Conservation (phyloP, 2,797 vertebrate genomes). For the Chrosomus eos region DNA sequence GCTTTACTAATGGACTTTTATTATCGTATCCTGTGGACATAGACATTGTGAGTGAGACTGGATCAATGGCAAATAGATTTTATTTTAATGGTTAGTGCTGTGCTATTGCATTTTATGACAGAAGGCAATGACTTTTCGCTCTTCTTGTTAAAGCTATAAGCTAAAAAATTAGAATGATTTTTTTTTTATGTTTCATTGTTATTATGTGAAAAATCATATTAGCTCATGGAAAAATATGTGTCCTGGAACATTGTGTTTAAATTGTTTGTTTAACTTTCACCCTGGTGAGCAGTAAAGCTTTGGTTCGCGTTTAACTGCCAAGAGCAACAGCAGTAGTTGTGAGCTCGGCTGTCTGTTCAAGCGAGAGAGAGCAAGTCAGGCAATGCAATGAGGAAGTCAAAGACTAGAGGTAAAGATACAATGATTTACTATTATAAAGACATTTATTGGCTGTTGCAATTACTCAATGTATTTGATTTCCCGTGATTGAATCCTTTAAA, state of each 20-base stretch:
- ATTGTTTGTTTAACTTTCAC: slow-evolving; percentile 47
- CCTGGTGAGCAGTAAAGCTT: slow-evolving; percentile 45
- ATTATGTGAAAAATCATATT: slow-evolving; percentile 21
- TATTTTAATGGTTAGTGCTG: slow-evolving; percentile 14
- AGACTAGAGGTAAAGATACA: slow-evolving; percentile 2
- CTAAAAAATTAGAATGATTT: too few species aligned
- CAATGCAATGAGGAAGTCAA: not conserved
- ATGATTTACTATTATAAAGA: not conserved
- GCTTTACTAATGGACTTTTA: slow-evolving; percentile 14
- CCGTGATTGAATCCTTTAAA: slow-evolving; percentile 4
- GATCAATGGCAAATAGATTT: slow-evolving; percentile 23
- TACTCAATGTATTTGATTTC: not conserved
- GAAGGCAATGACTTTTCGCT: not conserved
- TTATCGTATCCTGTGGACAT: not conserved
- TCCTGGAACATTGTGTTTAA: slow-evolving; percentile 42
- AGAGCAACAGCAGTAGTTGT: slow-evolving; percentile 45
- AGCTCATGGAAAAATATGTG: slow-evolving; percentile 32
- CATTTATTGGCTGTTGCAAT: slow-evolving; percentile 6
- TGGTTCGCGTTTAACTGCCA: slow-evolving; percentile 46
- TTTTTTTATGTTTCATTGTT: not conserved
- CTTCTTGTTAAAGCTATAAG: not conserved
- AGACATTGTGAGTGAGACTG: not conserved
- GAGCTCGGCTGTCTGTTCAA: slow-evolving; percentile 15
- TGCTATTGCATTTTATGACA: slow-evolving; percentile 9
- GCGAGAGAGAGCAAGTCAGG: slow-evolving; percentile 8